Percentiles rank a stretch among this genome's conserved stretches.
These are phyloP conservation scores for Schizaphis graminum DNA, from an alignment of 2,888 invertebrate genomes.

Conservation along the genomic window DNA sequence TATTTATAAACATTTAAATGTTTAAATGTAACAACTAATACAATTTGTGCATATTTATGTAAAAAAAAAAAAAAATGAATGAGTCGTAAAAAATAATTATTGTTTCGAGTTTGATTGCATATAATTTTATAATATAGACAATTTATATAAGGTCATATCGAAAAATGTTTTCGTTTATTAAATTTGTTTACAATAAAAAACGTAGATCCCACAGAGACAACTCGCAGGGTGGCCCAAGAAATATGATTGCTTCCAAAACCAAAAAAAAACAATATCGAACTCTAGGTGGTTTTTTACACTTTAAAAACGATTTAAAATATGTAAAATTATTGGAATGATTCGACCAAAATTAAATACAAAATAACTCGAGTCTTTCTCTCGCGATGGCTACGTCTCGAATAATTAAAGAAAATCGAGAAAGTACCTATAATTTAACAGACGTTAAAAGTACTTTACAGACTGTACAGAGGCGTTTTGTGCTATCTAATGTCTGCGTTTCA, in stretches of 20 bases:
- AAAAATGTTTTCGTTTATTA: constrained; percentile 21
- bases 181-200: constrained; percentile 11
- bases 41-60: not conserved
- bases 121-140: not conserved
- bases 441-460: not conserved
- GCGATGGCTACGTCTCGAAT: not conserved
- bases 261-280: not conserved
- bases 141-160: not conserved
- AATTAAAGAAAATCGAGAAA: constrained; percentile 42
- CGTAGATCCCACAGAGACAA: not conserved
- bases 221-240: constrained; percentile 21
- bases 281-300: not conserved
- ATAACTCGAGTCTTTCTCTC: not conserved
- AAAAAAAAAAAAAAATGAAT: not conserved
- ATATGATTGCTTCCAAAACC: not conserved
- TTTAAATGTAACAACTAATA: not conserved
- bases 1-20: constrained; percentile 2
- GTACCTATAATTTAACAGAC: constrained; percentile 22
- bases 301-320: not conserved
- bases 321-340: constrained; percentile 30
- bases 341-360: constrained; percentile 5
- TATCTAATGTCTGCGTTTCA: constrained; percentile 28
- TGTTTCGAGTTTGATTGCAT: not conserved
- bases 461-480: not conserved
- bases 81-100: not conserved